Conservation (phyloP, 2,113 vertebrate species). For the Falco punctatus region DNA sequence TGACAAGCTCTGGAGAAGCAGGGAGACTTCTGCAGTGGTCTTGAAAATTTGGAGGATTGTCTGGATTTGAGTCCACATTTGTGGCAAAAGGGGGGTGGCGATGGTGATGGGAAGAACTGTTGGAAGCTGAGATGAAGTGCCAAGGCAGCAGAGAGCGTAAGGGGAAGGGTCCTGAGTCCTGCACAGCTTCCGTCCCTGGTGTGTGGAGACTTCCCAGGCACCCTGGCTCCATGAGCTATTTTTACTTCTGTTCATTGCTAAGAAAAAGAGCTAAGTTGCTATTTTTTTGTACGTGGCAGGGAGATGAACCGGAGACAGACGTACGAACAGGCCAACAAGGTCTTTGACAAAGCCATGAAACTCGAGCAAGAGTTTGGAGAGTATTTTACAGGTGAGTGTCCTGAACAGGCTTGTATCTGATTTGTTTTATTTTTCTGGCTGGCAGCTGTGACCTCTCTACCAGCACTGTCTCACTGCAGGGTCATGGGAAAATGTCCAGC, state of each 20-base stretch:
- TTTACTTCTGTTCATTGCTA: not conserved
- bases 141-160: not conserved
- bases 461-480: not conserved
- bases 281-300: constrained; percentile 74
- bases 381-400: constrained; percentile 93
- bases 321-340: constrained; percentile 97
- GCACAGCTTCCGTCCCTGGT: not conserved
- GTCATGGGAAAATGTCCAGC: not conserved
- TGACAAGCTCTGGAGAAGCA: not conserved
- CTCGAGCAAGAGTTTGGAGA: constrained; percentile 99
- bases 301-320: constrained; percentile 99
- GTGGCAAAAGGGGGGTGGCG: not conserved
- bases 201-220: not conserved
- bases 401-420: not conserved
- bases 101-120: not conserved
- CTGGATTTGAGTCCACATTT: not conserved
- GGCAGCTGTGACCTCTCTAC: not conserved
- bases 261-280: not conserved
- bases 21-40: not conserved
- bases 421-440: not conserved
- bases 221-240: not conserved
- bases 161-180: not conserved
- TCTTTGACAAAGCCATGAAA: constrained; percentile 98
- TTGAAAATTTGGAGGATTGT: not conserved
- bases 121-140: not conserved